phyloP scores from a whole-genome alignment of 2,113 vertebrate species.

The Ptilonorhynchus violaceus region DNA sequence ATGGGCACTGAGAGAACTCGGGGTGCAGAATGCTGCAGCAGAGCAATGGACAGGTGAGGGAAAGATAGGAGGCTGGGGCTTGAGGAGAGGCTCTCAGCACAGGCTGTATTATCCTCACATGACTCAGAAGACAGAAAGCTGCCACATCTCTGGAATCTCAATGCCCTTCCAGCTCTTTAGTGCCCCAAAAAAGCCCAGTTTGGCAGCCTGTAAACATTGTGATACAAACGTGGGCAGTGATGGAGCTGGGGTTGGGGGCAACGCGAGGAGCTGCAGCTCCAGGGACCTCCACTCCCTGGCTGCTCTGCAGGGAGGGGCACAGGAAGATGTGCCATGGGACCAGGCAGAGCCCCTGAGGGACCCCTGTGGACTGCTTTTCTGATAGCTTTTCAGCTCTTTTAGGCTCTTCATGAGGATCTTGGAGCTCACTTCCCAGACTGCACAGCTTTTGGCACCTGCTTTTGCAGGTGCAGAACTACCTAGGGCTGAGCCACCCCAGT shows the following conservation, averaged over 20 bases:
- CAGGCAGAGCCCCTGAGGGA: not conserved
- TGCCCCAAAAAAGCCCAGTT: not conserved
- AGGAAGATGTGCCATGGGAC: not conserved
- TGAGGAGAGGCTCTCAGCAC: not conserved
- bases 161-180: not conserved
- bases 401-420: not conserved
- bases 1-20: accelerated
- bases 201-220: not conserved
- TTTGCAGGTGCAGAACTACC: not conserved
- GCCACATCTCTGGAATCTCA: not conserved
- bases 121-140: not conserved
- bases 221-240: not conserved
- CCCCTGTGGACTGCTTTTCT: not conserved
- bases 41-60: not conserved
- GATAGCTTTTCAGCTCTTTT: not conserved
- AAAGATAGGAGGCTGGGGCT: not conserved
- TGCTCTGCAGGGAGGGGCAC: accelerated
- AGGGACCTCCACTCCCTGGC: accelerated
- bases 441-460: not conserved
- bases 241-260: accelerated
- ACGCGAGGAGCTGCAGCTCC: not conserved
- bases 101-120: accelerated
- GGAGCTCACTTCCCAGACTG: not conserved
- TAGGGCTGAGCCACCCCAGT: not conserved
- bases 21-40: accelerated